A percentile compares a stretch with the other conserved stretches of the same genome.
Evolutionary conservation across 2,888 invertebrate genomes (phyloP).

Genomic region (Mystacides longicornis): DNA sequence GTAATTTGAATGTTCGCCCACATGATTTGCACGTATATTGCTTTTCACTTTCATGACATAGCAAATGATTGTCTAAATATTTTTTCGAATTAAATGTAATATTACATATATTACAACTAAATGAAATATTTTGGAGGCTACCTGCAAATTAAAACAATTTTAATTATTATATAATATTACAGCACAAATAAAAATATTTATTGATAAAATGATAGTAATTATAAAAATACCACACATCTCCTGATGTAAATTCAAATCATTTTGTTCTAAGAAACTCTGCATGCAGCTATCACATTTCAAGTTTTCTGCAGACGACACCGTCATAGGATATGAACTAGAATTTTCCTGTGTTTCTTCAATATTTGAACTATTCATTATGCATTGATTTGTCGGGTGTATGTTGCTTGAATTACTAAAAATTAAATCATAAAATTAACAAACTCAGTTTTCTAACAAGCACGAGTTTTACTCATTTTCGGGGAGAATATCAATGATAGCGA

Average conservation of each 20-base stretch:
- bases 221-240: slow-evolving; percentile 27
- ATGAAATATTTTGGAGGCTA: slow-evolving; percentile 24
- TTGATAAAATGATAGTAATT: not conserved
- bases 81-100: slow-evolving; percentile 39
- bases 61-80: slow-evolving; percentile 41
- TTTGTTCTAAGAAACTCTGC: slow-evolving; percentile 28
- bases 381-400: slow-evolving; percentile 32
- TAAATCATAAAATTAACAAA: too few relatives aligned
- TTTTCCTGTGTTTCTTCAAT: not conserved
- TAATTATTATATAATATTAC: not conserved
- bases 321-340: slow-evolving; percentile 5
- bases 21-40: slow-evolving; percentile 36
- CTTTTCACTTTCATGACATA: slow-evolving; percentile 41
- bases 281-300: slow-evolving; percentile 30
- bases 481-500: too few relatives aligned
- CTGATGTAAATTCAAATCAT: slow-evolving; percentile 31
- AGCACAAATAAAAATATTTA: not conserved
- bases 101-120: slow-evolving; percentile 33
- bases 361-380: not conserved
- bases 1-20: slow-evolving; percentile 35
- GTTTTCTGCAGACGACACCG: slow-evolving; percentile 13
- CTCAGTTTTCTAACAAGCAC: too few relatives aligned
- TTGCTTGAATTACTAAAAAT: too few relatives aligned
- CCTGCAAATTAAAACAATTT: not conserved
- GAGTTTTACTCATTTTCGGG: too few relatives aligned